Percentiles rank a stretch among this genome's conserved stretches.
Evolutionary conservation across 2,113 vertebrate genomes (phyloP).

Genomic region (Pristiophorus japonicus): DNA sequence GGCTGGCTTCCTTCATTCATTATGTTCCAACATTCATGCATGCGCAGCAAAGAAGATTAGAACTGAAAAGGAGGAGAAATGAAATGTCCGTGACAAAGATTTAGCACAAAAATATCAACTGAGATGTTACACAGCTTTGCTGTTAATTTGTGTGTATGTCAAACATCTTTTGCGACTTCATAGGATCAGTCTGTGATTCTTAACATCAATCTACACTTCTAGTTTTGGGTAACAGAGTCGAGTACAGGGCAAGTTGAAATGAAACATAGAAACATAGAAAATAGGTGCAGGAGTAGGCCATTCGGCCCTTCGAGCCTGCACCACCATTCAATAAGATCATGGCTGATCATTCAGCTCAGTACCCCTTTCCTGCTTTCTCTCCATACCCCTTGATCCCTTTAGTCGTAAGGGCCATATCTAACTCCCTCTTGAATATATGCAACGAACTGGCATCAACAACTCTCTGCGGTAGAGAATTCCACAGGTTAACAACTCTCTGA

Average conservation of each 20-base stretch:
- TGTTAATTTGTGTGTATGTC: background rate
- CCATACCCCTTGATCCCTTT: too few relatives aligned
- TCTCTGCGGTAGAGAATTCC: too few relatives aligned
- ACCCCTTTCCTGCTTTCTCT: too few relatives aligned
- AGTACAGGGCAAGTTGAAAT: background rate
- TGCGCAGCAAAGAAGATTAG: background rate
- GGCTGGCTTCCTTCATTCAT: background rate
- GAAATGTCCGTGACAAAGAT: conserved; percentile 10
- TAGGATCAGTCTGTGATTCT: background rate
- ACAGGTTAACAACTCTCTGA: too few relatives aligned
- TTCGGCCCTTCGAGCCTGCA: too few relatives aligned
- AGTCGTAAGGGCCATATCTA: too few relatives aligned
- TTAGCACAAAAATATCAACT: background rate
- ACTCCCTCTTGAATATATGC: too few relatives aligned
- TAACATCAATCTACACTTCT: conserved; percentile 2
- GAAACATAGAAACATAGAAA: too few relatives aligned
- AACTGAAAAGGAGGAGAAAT: background rate
- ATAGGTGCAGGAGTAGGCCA: too few relatives aligned
- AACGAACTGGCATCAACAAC: too few relatives aligned
- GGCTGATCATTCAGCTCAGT: too few relatives aligned
- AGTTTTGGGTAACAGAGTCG: background rate
- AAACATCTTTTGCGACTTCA: background rate
- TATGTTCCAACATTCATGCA: background rate
- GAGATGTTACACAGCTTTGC: background rate
- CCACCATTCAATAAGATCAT: too few relatives aligned